phyloP scores from a whole-genome alignment of 2,113 vertebrate species.

The Pongo abelii region DNA sequence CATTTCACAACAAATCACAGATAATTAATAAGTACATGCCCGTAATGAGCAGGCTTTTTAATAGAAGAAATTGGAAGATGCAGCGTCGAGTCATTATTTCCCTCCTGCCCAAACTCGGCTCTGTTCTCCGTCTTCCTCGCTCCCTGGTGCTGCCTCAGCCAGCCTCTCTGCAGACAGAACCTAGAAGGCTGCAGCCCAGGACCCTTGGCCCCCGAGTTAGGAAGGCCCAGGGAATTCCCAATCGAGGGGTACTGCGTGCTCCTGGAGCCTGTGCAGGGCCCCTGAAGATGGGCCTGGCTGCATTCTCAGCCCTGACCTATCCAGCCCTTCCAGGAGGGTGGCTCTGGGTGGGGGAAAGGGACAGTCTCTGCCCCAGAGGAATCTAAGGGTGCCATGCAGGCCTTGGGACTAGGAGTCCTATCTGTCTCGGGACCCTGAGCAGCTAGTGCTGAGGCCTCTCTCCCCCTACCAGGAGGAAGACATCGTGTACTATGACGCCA shows the following conservation, averaged over 20 bases:
- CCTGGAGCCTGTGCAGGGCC: neutral
- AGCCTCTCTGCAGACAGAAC: neutral
- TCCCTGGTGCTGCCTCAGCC: neutral
- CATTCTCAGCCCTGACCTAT: neutral
- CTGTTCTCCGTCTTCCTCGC: neutral
- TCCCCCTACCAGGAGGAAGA: conserved; percentile 91
- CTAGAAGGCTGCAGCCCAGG: accelerated
- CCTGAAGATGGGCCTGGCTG: neutral
- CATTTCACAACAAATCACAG: conserved; percentile 86
- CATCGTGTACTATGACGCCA: conserved; percentile 97
- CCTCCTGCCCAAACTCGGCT: conserved; percentile 44
- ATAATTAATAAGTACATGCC: conserved; percentile 86
- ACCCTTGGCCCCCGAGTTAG: neutral
- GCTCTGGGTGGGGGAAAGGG: neutral
- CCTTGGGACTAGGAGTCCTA: neutral
- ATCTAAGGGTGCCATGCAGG: neutral
- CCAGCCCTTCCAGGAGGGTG: neutral
- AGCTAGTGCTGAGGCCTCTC: neutral
- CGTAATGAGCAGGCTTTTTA: conserved; percentile 85
- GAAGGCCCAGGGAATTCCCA: neutral
- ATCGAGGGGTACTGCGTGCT: neutral
- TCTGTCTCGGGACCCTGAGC: neutral
- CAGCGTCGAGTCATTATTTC: conserved; percentile 58
- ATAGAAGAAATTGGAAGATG: conserved; percentile 84
- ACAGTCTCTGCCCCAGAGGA: neutral